Percentiles rank a stretch among this genome's conserved stretches.
These are phyloP conservation scores for Agrochola circellaris DNA, from an alignment of 2,888 invertebrate species.

Conservation along the genomic window DNA sequence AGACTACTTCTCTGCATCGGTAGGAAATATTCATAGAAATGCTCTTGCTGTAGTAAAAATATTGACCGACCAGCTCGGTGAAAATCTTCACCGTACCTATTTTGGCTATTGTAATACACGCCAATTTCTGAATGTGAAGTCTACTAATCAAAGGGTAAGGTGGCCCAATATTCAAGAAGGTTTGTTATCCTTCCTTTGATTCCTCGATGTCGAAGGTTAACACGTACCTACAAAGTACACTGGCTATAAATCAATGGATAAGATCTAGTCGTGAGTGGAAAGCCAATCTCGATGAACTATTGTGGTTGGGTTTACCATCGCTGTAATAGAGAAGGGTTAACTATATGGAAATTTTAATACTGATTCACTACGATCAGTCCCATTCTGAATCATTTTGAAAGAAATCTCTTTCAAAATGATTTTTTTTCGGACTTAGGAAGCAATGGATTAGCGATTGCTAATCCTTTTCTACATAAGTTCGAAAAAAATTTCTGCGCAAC, in stretches of 20 bases:
- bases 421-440: too few species aligned
- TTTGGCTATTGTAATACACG: neutral
- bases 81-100: neutral
- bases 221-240: neutral
- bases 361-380: constrained; percentile 8
- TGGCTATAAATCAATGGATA: constrained; percentile 50
- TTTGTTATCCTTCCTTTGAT: neutral
- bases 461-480: too few species aligned
- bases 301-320: constrained; percentile 38
- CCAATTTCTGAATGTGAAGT: neutral
- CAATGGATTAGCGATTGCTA: too few species aligned
- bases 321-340: constrained; percentile 34
- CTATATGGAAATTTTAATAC: constrained; percentile 2
- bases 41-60: neutral
- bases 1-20: too few species aligned
- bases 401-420: too few species aligned
- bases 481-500: too few species aligned
- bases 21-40: neutral
- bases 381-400: too few species aligned
- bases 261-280: constrained; percentile 41
- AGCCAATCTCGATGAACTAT: constrained; percentile 42
- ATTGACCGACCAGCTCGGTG: neutral
- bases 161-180: too few species aligned
- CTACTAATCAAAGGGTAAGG: too few species aligned
- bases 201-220: constrained; percentile 34